These are phyloP conservation scores for Mastacembelus armatus DNA, from an alignment of 2,797 vertebrate species.

Conservation along the genomic window DNA sequence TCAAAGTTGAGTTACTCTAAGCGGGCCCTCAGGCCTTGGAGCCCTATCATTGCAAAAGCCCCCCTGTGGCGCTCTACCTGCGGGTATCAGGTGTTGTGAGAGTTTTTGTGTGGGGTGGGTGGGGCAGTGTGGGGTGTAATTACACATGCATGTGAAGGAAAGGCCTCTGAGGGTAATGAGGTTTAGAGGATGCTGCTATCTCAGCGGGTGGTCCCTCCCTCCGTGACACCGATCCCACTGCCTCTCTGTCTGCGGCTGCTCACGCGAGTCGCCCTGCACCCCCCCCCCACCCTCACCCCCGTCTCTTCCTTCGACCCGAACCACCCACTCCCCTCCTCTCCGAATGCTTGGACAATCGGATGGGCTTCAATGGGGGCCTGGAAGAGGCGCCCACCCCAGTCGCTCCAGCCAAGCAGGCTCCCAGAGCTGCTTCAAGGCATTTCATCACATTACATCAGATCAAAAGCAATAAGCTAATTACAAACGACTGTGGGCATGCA, in stretches of 20 bases:
- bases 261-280: conserved; percentile 78
- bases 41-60: conserved; percentile 71
- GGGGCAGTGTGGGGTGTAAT: conserved; percentile 78
- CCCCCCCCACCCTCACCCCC: conserved; percentile 7
- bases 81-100: conserved; percentile 83
- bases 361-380: conserved; percentile 70
- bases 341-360: conserved; percentile 79
- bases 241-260: conserved; percentile 80
- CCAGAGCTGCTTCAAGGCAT: conserved; percentile 72
- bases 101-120: conserved; percentile 54
- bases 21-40: conserved; percentile 66
- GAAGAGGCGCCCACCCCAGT: conserved; percentile 70
- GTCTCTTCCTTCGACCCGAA: no score
- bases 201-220: conserved; percentile 80
- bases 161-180: conserved; percentile 81
- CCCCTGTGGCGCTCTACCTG: conserved; percentile 72
- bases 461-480: conserved; percentile 90
- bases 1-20: conserved; percentile 74
- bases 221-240: conserved; percentile 75
- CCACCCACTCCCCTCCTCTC: conserved; percentile 57
- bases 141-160: conserved; percentile 81
- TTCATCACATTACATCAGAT: conserved; percentile 87
- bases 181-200: conserved; percentile 82
- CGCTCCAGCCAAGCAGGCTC: conserved; percentile 74
- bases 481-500: conserved; percentile 80